phyloP scores from a whole-genome alignment of 1,140 invertebrate species.

The Oppia nitens region DNA sequence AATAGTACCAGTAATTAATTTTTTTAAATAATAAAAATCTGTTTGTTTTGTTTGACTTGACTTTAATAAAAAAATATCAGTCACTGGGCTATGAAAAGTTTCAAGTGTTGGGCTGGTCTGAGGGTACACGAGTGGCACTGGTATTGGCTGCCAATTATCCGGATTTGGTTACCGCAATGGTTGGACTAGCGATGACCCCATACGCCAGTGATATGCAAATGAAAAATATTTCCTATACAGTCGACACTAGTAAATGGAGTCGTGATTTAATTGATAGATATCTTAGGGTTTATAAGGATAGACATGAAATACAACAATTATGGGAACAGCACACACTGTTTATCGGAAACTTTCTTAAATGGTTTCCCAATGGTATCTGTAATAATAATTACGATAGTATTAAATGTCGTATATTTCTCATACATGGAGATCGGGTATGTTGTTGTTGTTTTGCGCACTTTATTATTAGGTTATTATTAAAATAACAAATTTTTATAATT shows the following conservation, averaged over 20 bases:
- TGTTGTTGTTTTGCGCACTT: too few species aligned
- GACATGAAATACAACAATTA: neutral
- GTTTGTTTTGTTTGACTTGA: too few species aligned
- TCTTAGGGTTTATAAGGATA: constrained; percentile 8
- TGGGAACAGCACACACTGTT: neutral
- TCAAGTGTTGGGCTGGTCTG: constrained; percentile 4
- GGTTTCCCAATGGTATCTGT: neutral
- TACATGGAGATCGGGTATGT: constrained; percentile 12
- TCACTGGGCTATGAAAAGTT: constrained; percentile 1
- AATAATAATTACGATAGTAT: constrained; percentile 1
- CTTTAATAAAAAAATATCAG: too few species aligned
- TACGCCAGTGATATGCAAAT: neutral
- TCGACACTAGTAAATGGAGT: neutral
- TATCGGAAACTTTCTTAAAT: neutral
- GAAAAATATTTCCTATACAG: neutral
- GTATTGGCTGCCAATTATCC: constrained; percentile 12
- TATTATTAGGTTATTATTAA: too few species aligned
- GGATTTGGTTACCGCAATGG: constrained; percentile 1
- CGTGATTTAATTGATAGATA: neutral
- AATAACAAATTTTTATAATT: too few species aligned
- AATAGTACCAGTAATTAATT: too few species aligned
- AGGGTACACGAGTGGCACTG: constrained; percentile 1
- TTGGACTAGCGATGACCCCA: constrained; percentile 3
- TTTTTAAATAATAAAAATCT: too few species aligned
- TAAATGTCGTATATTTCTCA: constrained; percentile 9